Evolutionary conservation across 2,113 vertebrate species (phyloP).

Genomic region (Xiphophorus hellerii): DNA sequence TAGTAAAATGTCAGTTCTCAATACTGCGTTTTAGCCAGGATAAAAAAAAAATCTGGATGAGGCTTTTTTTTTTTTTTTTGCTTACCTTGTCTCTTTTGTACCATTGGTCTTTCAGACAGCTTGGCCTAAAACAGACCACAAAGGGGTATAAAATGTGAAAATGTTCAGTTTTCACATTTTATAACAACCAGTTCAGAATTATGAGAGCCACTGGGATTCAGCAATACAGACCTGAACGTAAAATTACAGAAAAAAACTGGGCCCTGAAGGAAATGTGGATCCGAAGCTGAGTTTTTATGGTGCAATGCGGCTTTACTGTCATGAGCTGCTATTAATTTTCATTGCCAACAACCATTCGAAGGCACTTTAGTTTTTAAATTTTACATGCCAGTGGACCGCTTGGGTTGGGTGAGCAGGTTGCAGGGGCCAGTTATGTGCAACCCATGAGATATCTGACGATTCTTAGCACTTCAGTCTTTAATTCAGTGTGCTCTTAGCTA

Average conservation of each 20-base stretch:
- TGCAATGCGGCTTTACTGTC: conserved; percentile 57
- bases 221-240: conserved; percentile 33
- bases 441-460: conserved; percentile 22
- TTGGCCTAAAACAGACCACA: conserved; percentile 24
- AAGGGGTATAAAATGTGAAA: conserved; percentile 31
- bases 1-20: neutral
- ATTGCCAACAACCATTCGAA: conserved; percentile 52
- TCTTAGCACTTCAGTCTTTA: conserved; percentile 18
- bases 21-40: too few species aligned
- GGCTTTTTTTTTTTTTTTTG: too few species aligned
- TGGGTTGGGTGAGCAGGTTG: conserved; percentile 16
- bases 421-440: conserved; percentile 15
- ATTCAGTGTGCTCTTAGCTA: conserved; percentile 8
- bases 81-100: neutral
- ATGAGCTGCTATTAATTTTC: conserved; percentile 57
- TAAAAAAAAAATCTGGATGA: too few species aligned
- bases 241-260: conserved; percentile 47
- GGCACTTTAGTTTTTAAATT: conserved; percentile 39
- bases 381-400: conserved; percentile 31
- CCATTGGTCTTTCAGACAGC: conserved; percentile 10
- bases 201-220: conserved; percentile 35
- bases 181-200: conserved; percentile 26
- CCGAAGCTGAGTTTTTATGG: conserved; percentile 60
- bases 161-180: conserved; percentile 44
- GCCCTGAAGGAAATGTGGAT: conserved; percentile 44